Base-by-base conservation (phyloP, 2,888 invertebrate genomes). In the Julus scanicus region DNA sequence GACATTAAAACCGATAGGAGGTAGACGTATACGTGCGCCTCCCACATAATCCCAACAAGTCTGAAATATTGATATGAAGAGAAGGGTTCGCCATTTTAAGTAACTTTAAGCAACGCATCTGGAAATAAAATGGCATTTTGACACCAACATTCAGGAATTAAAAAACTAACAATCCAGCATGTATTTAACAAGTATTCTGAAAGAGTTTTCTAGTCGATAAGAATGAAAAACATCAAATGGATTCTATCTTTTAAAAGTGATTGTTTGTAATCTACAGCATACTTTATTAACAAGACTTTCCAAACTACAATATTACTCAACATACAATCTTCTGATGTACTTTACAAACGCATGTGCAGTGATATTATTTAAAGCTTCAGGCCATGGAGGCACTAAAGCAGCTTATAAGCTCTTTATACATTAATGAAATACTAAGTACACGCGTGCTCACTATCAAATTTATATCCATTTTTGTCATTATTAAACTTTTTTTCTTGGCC, bases 401-500 rank as follows among this genome's bases (percentile, higher is more conserved):
- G 44, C 20, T 63, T 8, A n/a, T n/a, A 63, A n/a, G 63, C 63
- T 20, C 63, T 6, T 63, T 63, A 63, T n/a, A 6, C n/a, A 6
- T 63, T 63, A 63, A 63, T 63, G 63, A 20, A 63, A 63, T 20
- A n/a, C 20, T 63, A n/a, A 63, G 20, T n/a, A n/a, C 63, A 63
- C 5, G 20, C 5, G 44, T 53, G 11, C 20, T 20, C 63, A 63
- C 20, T 20, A 8, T n/a, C 63, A n/a, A 63, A 63, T 63, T 63
- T 63, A 63, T 63, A 63, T 63, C 20, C 63, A 53, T 63, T 63
- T 63, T 63, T 63, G 63, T 63, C 63, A 20, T 63, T 63, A 63
- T 63, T 63, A 63, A 63, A 63, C 63, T 1, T 44, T 44, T 44
- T 63, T 63, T 63, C 20, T 63, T 6, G 6, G n/a, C n/a, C n/a